These are phyloP conservation scores for Spea hammondii DNA, from an alignment of 2,797 vertebrate genomes.

Conservation along the genomic window DNA sequence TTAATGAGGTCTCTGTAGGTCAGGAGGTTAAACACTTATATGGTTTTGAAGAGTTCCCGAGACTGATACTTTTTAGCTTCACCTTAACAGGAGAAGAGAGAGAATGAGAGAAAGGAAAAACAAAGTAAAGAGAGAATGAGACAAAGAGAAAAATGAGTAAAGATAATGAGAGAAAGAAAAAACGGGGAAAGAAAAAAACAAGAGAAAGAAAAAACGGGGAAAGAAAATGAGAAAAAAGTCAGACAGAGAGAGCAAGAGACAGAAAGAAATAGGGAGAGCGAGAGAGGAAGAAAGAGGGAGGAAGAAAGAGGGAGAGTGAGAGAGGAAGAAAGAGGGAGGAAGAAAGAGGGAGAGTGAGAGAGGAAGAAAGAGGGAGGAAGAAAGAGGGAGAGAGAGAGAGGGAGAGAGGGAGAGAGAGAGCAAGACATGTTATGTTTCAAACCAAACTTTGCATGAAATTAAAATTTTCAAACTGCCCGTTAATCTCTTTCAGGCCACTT, in stretches of 20 bases:
- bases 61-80: not conserved
- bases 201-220: not conserved
- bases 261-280: not conserved
- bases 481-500: constrained; percentile 2
- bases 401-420: not conserved
- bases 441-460: too few relatives aligned
- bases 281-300: not conserved
- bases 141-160: not conserved
- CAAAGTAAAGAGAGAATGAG: not conserved
- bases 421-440: not conserved
- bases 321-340: not conserved
- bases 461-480: not conserved
- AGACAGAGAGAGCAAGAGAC: not conserved
- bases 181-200: not conserved
- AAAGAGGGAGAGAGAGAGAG: not conserved
- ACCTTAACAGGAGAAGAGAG: not conserved
- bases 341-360: not conserved
- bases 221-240: not conserved
- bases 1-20: too few relatives aligned
- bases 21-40: too few relatives aligned
- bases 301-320: not conserved
- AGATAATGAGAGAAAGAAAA: not conserved
- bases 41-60: too few relatives aligned
- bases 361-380: not conserved
- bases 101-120: not conserved